phyloP scores from a whole-genome alignment of 30 jellyfish, hydroid and myxozoan species.

The Haliclystus octoradiatus region DNA sequence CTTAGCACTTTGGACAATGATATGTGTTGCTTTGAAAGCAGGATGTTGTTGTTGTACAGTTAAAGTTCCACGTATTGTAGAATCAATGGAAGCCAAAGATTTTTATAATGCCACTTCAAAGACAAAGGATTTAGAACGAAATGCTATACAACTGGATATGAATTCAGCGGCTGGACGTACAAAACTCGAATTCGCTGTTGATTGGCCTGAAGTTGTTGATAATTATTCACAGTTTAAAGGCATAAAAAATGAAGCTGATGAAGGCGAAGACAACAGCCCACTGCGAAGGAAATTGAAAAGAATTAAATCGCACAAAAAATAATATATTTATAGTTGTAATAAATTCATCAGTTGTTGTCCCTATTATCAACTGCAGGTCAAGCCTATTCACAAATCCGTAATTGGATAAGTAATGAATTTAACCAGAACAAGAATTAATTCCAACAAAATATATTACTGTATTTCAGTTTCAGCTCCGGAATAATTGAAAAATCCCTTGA shows the following conservation, averaged over 20 bases:
- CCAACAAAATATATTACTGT: no score
- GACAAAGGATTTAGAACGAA: conserved; percentile 36
- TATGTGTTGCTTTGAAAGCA: conserved; percentile 38
- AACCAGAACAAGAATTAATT: no score
- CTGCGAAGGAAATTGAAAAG: no score
- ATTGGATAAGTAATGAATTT: no score
- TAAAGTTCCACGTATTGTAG: background rate
- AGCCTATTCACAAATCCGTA: no score
- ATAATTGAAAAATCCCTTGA: no score
- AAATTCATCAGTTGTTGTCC: no score
- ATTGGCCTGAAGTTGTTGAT: conserved; percentile 52
- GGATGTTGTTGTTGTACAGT: conserved; percentile 66
- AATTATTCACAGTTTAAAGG: conserved; percentile 58
- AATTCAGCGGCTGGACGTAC: conserved; percentile 46
- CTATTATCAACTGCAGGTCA: no score
- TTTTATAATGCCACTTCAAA: background rate
- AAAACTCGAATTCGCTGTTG: conserved; percentile 55
- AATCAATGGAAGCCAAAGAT: background rate
- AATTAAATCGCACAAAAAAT: no score
- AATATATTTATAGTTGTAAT: no score
- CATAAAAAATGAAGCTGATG: conserved; percentile 33
- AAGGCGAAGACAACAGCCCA: no score
- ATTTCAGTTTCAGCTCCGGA: no score
- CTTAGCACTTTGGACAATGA: conserved; percentile 34
- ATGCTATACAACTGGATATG: conserved; percentile 34